Percentiles rank a stretch among this genome's conserved stretches.
Evolutionary conservation across 2,797 vertebrate genomes (phyloP).

Genomic region (Peromyscus nudipes): DNA sequence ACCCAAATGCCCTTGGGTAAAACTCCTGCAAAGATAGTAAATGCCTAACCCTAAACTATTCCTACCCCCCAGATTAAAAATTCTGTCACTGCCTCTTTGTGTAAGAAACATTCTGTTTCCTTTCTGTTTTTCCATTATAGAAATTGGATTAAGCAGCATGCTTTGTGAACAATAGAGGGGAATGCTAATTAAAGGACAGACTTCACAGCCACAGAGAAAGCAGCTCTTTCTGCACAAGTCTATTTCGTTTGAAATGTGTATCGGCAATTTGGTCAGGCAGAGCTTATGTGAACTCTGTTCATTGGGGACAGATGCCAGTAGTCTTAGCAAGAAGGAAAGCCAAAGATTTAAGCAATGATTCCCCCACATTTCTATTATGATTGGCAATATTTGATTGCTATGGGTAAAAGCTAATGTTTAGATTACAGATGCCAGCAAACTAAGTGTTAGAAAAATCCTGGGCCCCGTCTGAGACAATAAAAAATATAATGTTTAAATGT

Average conservation of each 20-base stretch:
- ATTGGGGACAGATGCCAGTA: background rate
- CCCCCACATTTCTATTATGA: conserved; percentile 21
- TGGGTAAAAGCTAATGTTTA: conserved; percentile 46
- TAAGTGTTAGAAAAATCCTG: conserved; percentile 64
- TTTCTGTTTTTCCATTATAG: background rate
- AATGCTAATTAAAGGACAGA: conserved; percentile 74
- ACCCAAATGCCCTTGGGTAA: background rate
- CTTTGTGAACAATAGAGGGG: conserved; percentile 71
- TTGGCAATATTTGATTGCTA: conserved; percentile 35
- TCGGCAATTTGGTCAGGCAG: conserved; percentile 1
- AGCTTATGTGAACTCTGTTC: background rate
- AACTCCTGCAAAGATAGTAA: background rate
- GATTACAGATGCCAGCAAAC: conserved; percentile 59
- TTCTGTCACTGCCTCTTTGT: conserved; percentile 14
- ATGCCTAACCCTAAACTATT: background rate
- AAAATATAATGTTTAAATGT: conserved; percentile 56
- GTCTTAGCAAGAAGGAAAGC: background rate
- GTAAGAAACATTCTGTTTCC: conserved; percentile 41
- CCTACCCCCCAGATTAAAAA: conserved; percentile 20
- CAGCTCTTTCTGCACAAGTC: background rate
- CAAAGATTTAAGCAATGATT: background rate
- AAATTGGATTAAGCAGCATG: conserved; percentile 62
- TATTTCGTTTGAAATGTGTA: conserved; percentile 18
- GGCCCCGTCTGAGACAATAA: conserved; percentile 57
- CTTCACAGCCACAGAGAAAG: conserved; percentile 42